Conservation (phyloP, 92 coral and sea anemone species). For the Galaxea fascicularis region DNA sequence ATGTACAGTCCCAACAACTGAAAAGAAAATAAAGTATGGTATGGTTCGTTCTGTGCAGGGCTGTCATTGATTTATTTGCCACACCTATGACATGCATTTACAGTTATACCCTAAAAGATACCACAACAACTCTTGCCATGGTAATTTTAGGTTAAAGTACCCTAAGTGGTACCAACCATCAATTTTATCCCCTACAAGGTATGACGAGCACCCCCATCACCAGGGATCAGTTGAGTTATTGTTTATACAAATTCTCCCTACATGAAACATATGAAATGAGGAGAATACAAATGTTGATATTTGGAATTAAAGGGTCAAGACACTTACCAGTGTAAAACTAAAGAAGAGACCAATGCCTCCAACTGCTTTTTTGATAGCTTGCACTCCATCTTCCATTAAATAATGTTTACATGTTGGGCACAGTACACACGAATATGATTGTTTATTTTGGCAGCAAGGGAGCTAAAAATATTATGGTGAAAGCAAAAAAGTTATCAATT, state of each 20-base stretch:
- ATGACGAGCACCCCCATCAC: too few species aligned
- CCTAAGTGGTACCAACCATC: too few species aligned
- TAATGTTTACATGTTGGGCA: conserved; percentile 72
- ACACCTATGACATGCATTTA: too few species aligned
- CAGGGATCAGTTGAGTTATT: too few species aligned
- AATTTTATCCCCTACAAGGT: too few species aligned
- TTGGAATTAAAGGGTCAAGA: not conserved
- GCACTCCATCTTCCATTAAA: conserved; percentile 61
- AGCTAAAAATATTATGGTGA: conserved; percentile 20
- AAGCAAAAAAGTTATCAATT: not conserved
- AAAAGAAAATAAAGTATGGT: not conserved
- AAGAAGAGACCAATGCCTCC: conserved; percentile 98
- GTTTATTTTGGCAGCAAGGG: not conserved
- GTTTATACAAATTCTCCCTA: too few species aligned
- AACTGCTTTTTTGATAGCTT: conserved; percentile 78
- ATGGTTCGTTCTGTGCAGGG: not conserved
- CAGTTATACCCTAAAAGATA: too few species aligned
- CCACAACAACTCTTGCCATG: too few species aligned
- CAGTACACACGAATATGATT: not conserved
- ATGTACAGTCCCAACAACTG: conserved; percentile 93
- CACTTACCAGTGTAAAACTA: conserved; percentile 94
- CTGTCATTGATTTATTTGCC: too few species aligned
- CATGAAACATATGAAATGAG: too few species aligned
- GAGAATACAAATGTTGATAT: too few species aligned
- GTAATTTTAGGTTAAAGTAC: too few species aligned